Evolutionary conservation across 2,797 vertebrate genomes (phyloP), one percentile per base, ranked within the genome.

Genomic region (Graptemys geographica): DNA sequence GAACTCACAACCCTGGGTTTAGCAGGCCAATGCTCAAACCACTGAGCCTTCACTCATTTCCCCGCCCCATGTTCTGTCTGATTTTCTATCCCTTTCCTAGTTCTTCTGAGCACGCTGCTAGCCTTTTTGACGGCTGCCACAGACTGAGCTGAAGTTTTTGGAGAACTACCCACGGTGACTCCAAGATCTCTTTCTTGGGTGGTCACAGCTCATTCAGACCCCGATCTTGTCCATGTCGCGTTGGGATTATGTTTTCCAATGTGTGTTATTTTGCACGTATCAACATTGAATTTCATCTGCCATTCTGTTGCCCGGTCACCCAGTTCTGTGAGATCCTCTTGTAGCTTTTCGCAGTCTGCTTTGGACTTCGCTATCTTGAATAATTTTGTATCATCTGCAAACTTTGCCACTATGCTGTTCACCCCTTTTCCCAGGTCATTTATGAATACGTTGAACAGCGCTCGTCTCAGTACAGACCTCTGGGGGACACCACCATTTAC

Each of bases 211-310:
- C 23, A 21, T 11, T 21, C 8, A 41, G n/a, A 19, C 19, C 65
- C 65, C 1, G 18, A 11, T 37, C 65, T n/a, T 37, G 65, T 21
- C 5, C 3, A 5, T 11, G 19, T 21, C 2, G 5, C 37, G 18
- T 18, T 37, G 65, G 19, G 65, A 23, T 72, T 3, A n/a, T 11
- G 57, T 37, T 72, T 37, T 21, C 65, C 19, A 6, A 4, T 1
- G n/a, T 37, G 65, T 18, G 65, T n/a, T 19, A 69, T 8, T 69
- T 37, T n/a, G 8, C 18, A 18, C 8, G 5, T n/a, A n/a, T 69
- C 19, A 37, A 6, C 10, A 18, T 41, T 37, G 19, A 3, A 21
- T 41, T 72, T 23, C n/a, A 37, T 37, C n/a, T 21, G 65, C n/a
- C 16, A 23, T 72, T 72, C 11, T 23, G 4, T 72, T 41, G 65